Evolutionary conservation across 2,888 invertebrate species (phyloP), one percentile per base, ranked within the genome.

Genomic region (Ophion slaviceki): DNA sequence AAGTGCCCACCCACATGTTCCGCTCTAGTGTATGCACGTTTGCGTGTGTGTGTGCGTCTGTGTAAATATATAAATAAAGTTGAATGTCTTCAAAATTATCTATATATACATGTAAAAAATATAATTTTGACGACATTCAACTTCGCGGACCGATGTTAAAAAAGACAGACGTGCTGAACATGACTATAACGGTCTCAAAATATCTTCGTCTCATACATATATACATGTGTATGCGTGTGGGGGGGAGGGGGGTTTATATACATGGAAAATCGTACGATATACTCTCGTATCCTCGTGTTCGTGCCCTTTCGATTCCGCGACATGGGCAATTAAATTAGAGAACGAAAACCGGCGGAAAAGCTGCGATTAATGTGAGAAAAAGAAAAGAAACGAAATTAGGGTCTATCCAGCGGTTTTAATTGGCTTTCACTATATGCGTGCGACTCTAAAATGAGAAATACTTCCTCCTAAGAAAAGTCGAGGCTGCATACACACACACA

Each of bases 351-450:
- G 17, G 53, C 53, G 53, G 53, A 53, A 17, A 53, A 53, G 53
- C 5, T 3, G 20, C 20, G 61, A 61, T 24, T 24, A 20, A 8
- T 24, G 20, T 24, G 11, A 14, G n/a, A 57, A n/a, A 10, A 36
- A 59, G 32, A 59, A n/a, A 36, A 8, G 20, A 24, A 59, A 57
- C 6, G 17, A 61, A 24, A 61, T 61, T 24, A 17, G 36, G 36
- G n/a, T 59, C 59, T 53, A 32, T 72, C 17, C 32, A 36, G 32
- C 32, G n/a, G 72, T 72, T 72, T 59, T 10, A 59, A 36, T 70
- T 28, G 17, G 32, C 36, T 36, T 70, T 32, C 11, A 36, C n/a
- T n/a, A 36, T 28, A 53, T 11, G 20, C 32, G 20, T n/a, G 71
- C n/a, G 11, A 11, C 32, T 36, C n/a, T 10, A 20, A 24, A 61